These are phyloP conservation scores for Syrphus vitripennis DNA, from an alignment of 2,888 invertebrate genomes.

Conservation along the genomic window DNA sequence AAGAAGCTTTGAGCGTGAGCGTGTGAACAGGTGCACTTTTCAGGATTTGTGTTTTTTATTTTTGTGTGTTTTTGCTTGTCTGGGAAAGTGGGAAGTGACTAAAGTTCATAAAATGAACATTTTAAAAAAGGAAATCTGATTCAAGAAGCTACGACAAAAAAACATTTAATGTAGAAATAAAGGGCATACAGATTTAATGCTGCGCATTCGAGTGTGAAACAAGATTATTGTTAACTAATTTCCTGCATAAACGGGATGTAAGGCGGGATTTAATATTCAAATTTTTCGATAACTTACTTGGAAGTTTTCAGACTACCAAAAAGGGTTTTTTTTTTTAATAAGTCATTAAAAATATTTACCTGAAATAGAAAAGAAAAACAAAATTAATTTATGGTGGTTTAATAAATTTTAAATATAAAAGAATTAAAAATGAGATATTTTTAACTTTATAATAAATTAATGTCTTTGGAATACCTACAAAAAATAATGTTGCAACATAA, in stretches of 20 bases:
- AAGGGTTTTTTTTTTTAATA: too few relatives aligned
- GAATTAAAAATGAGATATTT: too few relatives aligned
- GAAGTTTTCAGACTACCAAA: too few relatives aligned
- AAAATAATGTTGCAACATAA: too few relatives aligned
- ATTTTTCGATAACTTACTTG: too few relatives aligned
- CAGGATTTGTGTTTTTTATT: background rate
- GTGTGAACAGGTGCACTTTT: conserved; percentile 21
- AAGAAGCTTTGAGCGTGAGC: background rate
- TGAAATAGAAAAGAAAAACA: too few relatives aligned
- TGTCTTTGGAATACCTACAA: too few relatives aligned
- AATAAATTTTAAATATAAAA: too few relatives aligned
- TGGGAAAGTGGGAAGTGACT: conserved; percentile 3
- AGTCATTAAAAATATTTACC: too few relatives aligned
- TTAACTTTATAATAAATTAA: too few relatives aligned
- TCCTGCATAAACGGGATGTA: background rate
- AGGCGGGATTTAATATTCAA: too few relatives aligned
- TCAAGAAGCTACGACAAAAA: conserved; percentile 3
- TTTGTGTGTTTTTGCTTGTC: background rate
- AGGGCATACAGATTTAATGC: background rate
- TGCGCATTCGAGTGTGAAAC: background rate
- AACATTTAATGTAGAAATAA: background rate
- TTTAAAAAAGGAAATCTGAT: background rate
- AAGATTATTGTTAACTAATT: background rate
- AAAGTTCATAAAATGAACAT: background rate
- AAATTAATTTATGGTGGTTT: too few relatives aligned